Conservation (phyloP, 2,888 invertebrate genomes). For the Baronia brevicornis region DNA sequence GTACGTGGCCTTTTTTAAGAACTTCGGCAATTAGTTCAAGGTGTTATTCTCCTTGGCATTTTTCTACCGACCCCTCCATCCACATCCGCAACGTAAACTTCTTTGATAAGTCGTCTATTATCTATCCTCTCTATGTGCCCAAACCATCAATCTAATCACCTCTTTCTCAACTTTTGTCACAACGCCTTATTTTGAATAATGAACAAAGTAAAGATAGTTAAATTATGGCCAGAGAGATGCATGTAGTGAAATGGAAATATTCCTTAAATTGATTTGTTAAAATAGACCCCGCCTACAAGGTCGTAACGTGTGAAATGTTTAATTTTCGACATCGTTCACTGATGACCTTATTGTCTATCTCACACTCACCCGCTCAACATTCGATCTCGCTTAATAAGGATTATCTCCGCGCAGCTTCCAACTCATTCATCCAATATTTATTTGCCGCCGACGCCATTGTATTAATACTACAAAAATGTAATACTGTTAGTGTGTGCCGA, state of each 20-base stretch:
- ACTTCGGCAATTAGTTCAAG: too few relatives aligned
- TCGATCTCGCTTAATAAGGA: slow-evolving; percentile 59
- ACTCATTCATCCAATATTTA: slow-evolving; percentile 67
- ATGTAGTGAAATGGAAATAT: neutral
- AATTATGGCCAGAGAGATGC: neutral
- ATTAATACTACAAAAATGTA: slow-evolving; percentile 69
- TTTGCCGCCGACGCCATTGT: slow-evolving; percentile 59
- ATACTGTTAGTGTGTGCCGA: slow-evolving; percentile 69
- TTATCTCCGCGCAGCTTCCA: slow-evolving; percentile 43
- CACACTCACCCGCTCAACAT: slow-evolving; percentile 27
- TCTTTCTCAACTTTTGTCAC: too few relatives aligned
- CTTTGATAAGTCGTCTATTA: too few relatives aligned
- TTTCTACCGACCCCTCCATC: too few relatives aligned
- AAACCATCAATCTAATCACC: too few relatives aligned
- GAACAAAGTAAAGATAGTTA: too few relatives aligned
- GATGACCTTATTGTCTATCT: slow-evolving; percentile 19
- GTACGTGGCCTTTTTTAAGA: too few relatives aligned
- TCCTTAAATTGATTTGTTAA: neutral
- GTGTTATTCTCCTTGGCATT: too few relatives aligned
- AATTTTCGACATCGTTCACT: slow-evolving; percentile 16
- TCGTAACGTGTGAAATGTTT: slow-evolving; percentile 9
- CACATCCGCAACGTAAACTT: too few relatives aligned
- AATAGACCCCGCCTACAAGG: neutral
- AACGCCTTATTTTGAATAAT: too few relatives aligned
- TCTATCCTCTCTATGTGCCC: too few relatives aligned